Evolutionary conservation across 2,888 invertebrate genomes (phyloP), one percentile per base, ranked within the genome.

Genomic region (Drosophila sordidapex): DNA sequence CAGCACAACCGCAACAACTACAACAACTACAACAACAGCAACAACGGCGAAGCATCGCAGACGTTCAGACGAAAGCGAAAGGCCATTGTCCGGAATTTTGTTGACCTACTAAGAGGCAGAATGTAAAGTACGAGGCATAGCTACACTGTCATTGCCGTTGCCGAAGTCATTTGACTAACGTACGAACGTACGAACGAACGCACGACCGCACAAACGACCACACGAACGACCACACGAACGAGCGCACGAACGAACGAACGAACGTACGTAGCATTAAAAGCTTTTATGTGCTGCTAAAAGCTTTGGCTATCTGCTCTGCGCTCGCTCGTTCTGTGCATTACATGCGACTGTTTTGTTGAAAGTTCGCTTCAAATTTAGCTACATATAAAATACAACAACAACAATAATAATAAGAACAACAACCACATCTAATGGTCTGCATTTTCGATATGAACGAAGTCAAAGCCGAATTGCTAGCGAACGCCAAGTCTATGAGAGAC

Each of bases 81-180:
- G 93, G 93, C 93, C 93, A 93, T 93, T 93, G 93, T 92, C 93
- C 93, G 93, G 93, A 93, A 93, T 93, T 92, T 92, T 92, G 91
- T 92, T 93, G 93, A 93, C 93, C 93, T 93, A 93, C 93, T 93
- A 93, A 92, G 76, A 75, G 88, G 76, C 87, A 84, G 89, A 89
- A 89, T 86, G 82, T 86, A 86, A 86, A 83, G 87, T 84, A 83
- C 82, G 82, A 81, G 79, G 76, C 78, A 83, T 56, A 69, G 81
- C 90, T 91, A 91, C 91, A 92, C 91, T 92, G 92, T 92, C 92
- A 92, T 92, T 92, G 92, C 92, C 92, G 92, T 90, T 89, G 83
- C 90, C 91, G 82, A 83, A 79, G 85, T 76, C 76, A 73, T 68
- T 60, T 70, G 68, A 74, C 80, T 76, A 74, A 66, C 46, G 33